These are phyloP conservation scores for Morus bassanus DNA, from an alignment of 2,797 vertebrate species.

Conservation along the genomic window DNA sequence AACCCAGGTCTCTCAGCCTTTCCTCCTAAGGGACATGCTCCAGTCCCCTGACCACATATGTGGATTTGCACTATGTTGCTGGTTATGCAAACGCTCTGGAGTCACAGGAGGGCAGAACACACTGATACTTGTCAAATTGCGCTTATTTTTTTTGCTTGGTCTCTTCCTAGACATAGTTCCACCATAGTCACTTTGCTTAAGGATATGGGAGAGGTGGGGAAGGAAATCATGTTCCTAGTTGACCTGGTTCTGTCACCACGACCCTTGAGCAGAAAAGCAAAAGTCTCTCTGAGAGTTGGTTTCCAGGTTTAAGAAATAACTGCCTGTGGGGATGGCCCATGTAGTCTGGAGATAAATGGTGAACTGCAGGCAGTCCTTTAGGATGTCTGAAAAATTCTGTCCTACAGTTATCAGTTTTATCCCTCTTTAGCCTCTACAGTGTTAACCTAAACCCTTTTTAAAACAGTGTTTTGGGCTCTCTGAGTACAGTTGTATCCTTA, in stretches of 20 bases:
- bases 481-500: neutral
- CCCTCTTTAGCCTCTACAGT: neutral
- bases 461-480: neutral
- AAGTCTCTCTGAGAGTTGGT: neutral
- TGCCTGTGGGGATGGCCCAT: neutral
- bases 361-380: neutral
- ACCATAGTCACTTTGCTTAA: neutral
- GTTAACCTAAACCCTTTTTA: neutral
- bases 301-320: neutral
- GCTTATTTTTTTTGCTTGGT: neutral
- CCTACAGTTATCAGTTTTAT: neutral
- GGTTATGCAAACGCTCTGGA: neutral
- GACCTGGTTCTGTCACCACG: neutral
- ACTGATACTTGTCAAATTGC: neutral
- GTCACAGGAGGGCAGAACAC: neutral
- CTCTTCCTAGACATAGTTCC: neutral
- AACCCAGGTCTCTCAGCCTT: too few species aligned
- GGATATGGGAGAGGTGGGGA: neutral
- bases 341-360: neutral
- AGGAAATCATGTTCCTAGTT: neutral
- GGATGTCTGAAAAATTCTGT: neutral
- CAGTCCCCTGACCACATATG: too few species aligned
- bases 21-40: too few species aligned
- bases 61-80: neutral
- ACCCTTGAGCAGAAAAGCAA: neutral